Conservation (phyloP, 2,888 invertebrate species). For the Herminia tarsipennalis region DNA sequence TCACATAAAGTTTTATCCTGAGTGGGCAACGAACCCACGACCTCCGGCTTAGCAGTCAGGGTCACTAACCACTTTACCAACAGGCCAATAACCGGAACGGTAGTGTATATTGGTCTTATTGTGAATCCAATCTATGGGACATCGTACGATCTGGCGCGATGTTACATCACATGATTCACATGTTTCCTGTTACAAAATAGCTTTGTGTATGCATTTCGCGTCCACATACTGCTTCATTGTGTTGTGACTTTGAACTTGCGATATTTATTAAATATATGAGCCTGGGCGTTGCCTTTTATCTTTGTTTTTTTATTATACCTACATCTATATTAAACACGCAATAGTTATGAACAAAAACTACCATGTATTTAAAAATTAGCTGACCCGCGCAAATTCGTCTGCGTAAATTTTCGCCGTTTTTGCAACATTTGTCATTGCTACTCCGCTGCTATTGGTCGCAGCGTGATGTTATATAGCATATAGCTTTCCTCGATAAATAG, state of each 20-base stretch:
- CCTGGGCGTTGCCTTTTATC: neutral
- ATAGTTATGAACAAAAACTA: neutral
- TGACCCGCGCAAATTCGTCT: no score
- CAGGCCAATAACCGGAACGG: no score
- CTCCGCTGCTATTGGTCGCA: no score
- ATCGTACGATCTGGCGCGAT: constrained; percentile 48
- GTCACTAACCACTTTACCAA: no score
- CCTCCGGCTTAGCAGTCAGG: no score
- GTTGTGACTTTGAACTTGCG: constrained; percentile 31
- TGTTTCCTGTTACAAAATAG: constrained; percentile 40
- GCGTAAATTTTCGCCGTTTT: no score
- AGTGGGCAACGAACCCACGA: no score
- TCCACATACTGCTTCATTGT: constrained; percentile 1
- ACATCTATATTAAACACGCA: neutral
- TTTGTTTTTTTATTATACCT: neutral
- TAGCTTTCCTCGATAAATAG: no score
- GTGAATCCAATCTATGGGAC: constrained; percentile 4
- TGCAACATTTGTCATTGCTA: no score
- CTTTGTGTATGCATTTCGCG: constrained; percentile 11
- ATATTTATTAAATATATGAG: neutral
- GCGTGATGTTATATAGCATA: no score
- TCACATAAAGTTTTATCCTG: no score
- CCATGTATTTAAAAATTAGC: neutral
- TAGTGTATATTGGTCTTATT: neutral
- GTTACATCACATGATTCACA: constrained; percentile 42